Conservation (phyloP, 2,797 vertebrate genomes). For the Craterocephalus amniculus region DNA sequence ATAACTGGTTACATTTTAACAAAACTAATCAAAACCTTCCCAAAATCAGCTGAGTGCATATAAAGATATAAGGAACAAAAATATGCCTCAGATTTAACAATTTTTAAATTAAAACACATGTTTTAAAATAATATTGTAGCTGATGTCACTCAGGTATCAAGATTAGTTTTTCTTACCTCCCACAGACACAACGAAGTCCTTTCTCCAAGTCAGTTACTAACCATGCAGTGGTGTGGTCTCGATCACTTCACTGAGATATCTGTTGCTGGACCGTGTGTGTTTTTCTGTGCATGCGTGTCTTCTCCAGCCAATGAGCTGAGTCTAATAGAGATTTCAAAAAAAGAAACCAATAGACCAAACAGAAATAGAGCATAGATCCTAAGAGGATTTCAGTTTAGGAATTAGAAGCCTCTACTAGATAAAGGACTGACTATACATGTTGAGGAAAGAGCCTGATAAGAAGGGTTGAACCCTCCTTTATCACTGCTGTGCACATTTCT, state of each 20-base stretch:
- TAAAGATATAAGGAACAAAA: background rate
- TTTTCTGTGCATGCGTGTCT: slow-evolving; percentile 64
- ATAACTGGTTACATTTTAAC: background rate
- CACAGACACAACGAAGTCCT: slow-evolving; percentile 45
- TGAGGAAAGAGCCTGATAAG: slow-evolving; percentile 7
- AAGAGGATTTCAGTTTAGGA: slow-evolving; percentile 94
- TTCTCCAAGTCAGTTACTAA: slow-evolving; percentile 48
- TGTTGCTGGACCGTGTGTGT: slow-evolving; percentile 59
- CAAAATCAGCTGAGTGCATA: background rate
- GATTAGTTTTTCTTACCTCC: slow-evolving; percentile 67
- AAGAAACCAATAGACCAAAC: slow-evolving; percentile 81
- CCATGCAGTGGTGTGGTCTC: slow-evolving; percentile 43
- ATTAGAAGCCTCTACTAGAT: slow-evolving; percentile 84
- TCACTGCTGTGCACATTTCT: background rate
- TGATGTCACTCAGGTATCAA: background rate
- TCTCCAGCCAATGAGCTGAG: slow-evolving; percentile 77
- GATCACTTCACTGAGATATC: slow-evolving; percentile 57
- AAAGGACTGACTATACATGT: slow-evolving; percentile 41
- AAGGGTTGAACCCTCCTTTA: background rate
- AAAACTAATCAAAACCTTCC: background rate
- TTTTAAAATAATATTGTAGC: background rate
- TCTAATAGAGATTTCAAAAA: slow-evolving; percentile 81
- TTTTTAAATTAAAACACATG: background rate
- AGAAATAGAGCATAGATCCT: slow-evolving; percentile 91
- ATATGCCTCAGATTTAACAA: too few relatives aligned